Evolutionary conservation across 2,797 vertebrate genomes (phyloP).

Genomic region (Echeneis naucrates): DNA sequence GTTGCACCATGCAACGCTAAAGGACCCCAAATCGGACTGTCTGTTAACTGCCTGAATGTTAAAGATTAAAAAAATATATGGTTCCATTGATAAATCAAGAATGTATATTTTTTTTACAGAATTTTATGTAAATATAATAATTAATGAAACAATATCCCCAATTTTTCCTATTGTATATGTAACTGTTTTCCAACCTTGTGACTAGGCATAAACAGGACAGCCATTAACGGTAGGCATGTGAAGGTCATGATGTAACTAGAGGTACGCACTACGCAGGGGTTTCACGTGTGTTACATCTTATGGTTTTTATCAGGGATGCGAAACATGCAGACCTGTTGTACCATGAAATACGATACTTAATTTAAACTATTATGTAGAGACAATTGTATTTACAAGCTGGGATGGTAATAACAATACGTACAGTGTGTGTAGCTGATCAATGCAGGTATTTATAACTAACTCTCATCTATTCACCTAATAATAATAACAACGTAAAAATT

Average conservation of each 20-base stretch:
- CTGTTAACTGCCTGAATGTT: conserved; percentile 46
- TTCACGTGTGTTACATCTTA: conserved; percentile 58
- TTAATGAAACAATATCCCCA: fast-evolving
- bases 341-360: neutral
- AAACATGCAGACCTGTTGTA: neutral
- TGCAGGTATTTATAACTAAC: neutral
- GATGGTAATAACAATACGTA: neutral
- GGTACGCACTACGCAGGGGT: conserved; percentile 4
- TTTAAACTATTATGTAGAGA: neutral
- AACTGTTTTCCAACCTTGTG: fast-evolving
- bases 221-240: conserved; percentile 60
- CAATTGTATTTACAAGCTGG: neutral
- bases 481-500: neutral
- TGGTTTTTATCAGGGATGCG: conserved; percentile 58
- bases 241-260: conserved; percentile 80
- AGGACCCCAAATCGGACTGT: conserved; percentile 55
- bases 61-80: neutral
- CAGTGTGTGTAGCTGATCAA: neutral
- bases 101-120: fast-evolving
- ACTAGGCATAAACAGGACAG: conserved; percentile 32
- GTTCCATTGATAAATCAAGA: fast-evolving
- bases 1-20: conserved; percentile 63
- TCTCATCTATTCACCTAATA: neutral
- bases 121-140: fast-evolving
- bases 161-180: fast-evolving